phyloP scores from a whole-genome alignment of 2,888 invertebrate species.

The Drosophila mercatorum region DNA sequence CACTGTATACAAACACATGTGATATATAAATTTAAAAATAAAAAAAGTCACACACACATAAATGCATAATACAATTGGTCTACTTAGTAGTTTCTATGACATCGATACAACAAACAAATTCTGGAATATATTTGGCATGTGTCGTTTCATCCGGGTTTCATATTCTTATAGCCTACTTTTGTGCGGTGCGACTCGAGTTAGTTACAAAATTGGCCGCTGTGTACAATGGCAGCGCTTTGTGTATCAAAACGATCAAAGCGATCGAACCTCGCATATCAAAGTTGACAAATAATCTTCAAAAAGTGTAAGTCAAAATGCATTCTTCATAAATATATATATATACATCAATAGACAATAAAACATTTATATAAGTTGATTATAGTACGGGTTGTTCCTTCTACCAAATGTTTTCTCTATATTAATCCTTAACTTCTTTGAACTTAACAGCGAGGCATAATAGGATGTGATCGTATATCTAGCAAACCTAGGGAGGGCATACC shows the following conservation, averaged over 20 bases:
- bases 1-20: not conserved
- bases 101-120: conserved; percentile 18
- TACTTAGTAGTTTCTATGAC: conserved; percentile 3
- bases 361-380: conserved; percentile 23
- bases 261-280: not conserved
- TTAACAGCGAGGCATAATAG: conserved; percentile 45
- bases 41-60: not conserved
- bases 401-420: conserved; percentile 1
- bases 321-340: not conserved
- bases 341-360: conserved; percentile 34
- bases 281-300: conserved; percentile 24
- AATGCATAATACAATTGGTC: not conserved
- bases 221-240: conserved; percentile 18
- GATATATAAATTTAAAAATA: not conserved
- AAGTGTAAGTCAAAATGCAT: conserved; percentile 2
- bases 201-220: conserved; percentile 20
- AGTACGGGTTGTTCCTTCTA: conserved; percentile 1
- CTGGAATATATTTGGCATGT: conserved; percentile 8
- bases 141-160: not conserved
- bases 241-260: conserved; percentile 9
- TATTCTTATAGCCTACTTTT: conserved; percentile 46
- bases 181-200: conserved; percentile 29
- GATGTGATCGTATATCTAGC: not conserved
- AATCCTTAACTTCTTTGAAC: conserved; percentile 11
- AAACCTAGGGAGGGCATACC: conserved; percentile 3